Evolutionary conservation across 2,113 vertebrate species (phyloP), one percentile per base, ranked within the genome.

Genomic region (Illadopsis cleaveri): DNA sequence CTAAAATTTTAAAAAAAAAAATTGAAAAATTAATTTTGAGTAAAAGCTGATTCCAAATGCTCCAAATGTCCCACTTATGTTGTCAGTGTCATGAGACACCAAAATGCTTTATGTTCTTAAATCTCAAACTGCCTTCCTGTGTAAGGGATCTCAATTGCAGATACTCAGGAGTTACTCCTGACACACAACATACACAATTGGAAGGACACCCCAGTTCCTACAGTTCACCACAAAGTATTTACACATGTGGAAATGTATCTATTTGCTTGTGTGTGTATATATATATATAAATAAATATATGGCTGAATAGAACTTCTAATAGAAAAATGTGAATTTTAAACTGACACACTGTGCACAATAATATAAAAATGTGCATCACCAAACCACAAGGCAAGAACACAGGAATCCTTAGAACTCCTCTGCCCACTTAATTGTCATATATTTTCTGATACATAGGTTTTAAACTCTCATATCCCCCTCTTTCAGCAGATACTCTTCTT

Each of bases 391-490:
- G 16, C 47, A 71, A 75, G 24, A 92, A 79, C 9, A 56, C 2
- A 22, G 0, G 5, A 71, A 73, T 79, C 40, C 33, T 71, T 5
- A 38, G 12, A 65, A 71, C 22, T 81, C n/a, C 47, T 66, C 9
- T 24, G 30, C 58, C 38, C 27, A 68, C 35, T 31, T 38, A 15
- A 68, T 12, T 69, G 27, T 17, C 2, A 0, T 18, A 12, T 25
- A 0, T 75, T 84, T 86, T 84, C 60, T 60, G 37, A 58, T 33
- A 58, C 0, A 0, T 2, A 58, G 5, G 13, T 47, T 84, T 75
- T 37, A 12, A 81, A 86, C 40, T 15, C 25, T 58, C 13, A 0
- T 28, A n/a, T 27, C 48, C 22, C 17, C 12, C 44, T 58, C 24
- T 51, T 77, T 38, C 51, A 78, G 71, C 7, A 80, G 42, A 35